A percentile compares a stretch with the other conserved stretches of the same genome.
Conservation (phyloP, 2,797 vertebrate species). For the Netta rufina region DNA sequence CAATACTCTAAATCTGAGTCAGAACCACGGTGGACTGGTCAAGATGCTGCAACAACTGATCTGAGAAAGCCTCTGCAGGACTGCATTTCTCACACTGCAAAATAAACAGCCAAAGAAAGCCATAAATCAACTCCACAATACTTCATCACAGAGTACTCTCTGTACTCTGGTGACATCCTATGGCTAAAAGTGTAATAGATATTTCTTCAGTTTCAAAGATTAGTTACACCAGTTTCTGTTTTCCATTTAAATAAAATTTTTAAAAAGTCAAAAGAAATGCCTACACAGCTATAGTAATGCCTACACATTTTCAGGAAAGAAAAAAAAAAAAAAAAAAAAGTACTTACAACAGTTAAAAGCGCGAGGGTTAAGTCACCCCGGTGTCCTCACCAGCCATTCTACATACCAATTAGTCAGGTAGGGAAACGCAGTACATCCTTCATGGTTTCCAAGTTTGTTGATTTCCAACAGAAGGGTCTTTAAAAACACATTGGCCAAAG, state of each 20-base stretch:
- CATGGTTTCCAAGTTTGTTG: neutral
- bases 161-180: conserved; percentile 58
- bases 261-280: neutral
- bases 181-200: conserved; percentile 10
- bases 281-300: neutral
- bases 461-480: neutral
- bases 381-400: neutral
- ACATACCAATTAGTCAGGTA: neutral
- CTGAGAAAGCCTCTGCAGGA: neutral
- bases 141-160: neutral
- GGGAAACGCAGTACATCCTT: neutral
- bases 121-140: neutral
- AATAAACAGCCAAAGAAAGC: conserved; percentile 19
- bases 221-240: neutral
- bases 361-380: neutral
- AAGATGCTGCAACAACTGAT: neutral
- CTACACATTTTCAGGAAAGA: neutral
- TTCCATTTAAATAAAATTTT: neutral
- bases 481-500: neutral
- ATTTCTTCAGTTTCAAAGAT: neutral
- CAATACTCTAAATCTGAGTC: neutral
- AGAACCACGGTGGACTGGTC: neutral
- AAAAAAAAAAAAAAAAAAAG: neutral
- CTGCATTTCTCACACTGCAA: neutral
- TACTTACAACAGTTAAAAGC: neutral